Base-by-base conservation (phyloP, 2,888 invertebrate genomes). In the Embidobia sp. region DNA sequence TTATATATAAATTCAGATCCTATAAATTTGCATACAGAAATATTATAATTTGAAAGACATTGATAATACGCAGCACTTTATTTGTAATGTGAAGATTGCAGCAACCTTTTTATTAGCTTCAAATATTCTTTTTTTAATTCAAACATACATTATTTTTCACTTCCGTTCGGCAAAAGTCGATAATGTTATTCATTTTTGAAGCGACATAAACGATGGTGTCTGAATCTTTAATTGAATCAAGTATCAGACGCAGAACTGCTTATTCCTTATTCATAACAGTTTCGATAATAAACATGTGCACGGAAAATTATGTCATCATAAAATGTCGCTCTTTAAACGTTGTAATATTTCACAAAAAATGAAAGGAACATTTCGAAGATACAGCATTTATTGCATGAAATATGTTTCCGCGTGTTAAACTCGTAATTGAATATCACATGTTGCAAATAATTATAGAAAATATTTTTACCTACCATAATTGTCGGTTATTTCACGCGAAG, bases 281-380 rank as follows among this genome's bases (percentile, higher is more conserved):
- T 18, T 31, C 33, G 2, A 49, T 29, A 19, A 19, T 49, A 49
- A 33, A 33, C 19, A 49, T n/a, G 19, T 10, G 29, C 18, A 35
- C 19, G 26, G 15, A 53, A 35, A 53, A 35, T 26, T 35, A 53
- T 26, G n/a, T 19, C 16, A 13, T 10, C 31, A 18, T 55, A 55
- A 57, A 57, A 44, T 19, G 18, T 11, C 2, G 11, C 3, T 15
- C 29, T 13, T 57, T 42, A 46, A 59, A 59, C 8, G 35, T 26
- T 15, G 35, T 19, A 26, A 59, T 59, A 59, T 46, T 59, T 59
- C 35, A 46, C 22, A 33, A 46, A 59, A 26, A 42, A 31, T 57
- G 18, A 13, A 26, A 59, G 59, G 31, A 42, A 57, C 44, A 31
- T 59, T 27, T 46, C 35, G 46, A 46, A 59, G 44, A 33, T 11